Percentiles rank a stretch among this genome's conserved stretches.
phyloP scores from a whole-genome alignment of 2,888 invertebrate genomes.

The Serrognathus titanus region DNA sequence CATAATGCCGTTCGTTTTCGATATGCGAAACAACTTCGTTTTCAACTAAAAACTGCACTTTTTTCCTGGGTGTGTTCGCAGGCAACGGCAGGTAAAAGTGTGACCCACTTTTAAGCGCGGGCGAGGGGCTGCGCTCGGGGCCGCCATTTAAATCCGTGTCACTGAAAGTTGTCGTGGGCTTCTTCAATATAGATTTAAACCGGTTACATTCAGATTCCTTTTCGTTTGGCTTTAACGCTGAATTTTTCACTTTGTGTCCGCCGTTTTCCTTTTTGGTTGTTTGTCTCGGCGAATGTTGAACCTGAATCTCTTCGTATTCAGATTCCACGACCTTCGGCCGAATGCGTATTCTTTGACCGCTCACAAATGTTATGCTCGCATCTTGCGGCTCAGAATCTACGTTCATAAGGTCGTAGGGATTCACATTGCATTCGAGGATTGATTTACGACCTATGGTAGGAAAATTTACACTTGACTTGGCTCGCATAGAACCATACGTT shows the following conservation, averaged over 20 bases:
- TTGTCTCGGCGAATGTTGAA: constrained; percentile 21
- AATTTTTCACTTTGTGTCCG: constrained; percentile 12
- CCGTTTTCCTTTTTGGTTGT: constrained; percentile 6
- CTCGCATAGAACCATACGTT: constrained; percentile 28
- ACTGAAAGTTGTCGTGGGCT: constrained; percentile 46
- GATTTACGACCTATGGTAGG: constrained; percentile 56
- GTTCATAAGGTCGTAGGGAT: constrained; percentile 78
- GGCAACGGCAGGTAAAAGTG: constrained; percentile 64
- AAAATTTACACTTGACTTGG: constrained; percentile 34
- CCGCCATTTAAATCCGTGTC: constrained; percentile 40
- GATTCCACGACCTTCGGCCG: constrained; percentile 40
- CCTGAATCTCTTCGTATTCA: constrained; percentile 39
- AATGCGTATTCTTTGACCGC: constrained; percentile 48
- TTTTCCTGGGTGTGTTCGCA: constrained; percentile 55
- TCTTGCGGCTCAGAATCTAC: constrained; percentile 36
- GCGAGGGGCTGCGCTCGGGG: constrained; percentile 41
- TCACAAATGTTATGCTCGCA: constrained; percentile 40
- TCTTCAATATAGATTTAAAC: constrained; percentile 57
- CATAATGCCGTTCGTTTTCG: constrained; percentile 19
- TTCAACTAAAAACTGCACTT: constrained; percentile 70
- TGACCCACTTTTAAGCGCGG: constrained; percentile 47
- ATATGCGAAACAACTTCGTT: constrained; percentile 46
- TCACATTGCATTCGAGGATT: constrained; percentile 79
- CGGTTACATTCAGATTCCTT: constrained; percentile 35
- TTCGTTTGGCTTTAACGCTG: constrained; percentile 26